Evolutionary conservation across 2,888 invertebrate genomes (phyloP).

Genomic region (Parasteatoda lunata): DNA sequence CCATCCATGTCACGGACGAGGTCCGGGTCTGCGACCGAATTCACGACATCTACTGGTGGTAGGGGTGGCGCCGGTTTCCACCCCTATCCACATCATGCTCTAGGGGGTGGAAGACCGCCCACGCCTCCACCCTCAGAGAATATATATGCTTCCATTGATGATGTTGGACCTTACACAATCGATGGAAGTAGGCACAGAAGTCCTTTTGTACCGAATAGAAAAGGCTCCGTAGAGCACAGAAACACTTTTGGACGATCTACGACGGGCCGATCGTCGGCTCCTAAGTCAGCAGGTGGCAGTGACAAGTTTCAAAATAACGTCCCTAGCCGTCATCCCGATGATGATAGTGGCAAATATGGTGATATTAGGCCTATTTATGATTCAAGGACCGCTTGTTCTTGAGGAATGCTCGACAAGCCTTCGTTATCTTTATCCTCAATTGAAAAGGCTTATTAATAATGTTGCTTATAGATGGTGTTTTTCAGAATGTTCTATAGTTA

Average conservation of each 20-base stretch:
- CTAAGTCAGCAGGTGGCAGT: not conserved
- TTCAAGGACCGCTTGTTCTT: constrained; percentile 67
- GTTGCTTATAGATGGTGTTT: too few relatives aligned
- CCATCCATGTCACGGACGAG: constrained; percentile 59
- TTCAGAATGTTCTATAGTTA: too few relatives aligned
- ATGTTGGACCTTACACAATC: constrained; percentile 68
- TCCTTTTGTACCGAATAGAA: constrained; percentile 35
- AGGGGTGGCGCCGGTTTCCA: constrained; percentile 19
- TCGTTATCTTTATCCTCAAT: too few relatives aligned
- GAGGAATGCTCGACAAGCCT: constrained; percentile 20
- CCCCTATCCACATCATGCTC: constrained; percentile 52
- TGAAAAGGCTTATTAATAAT: too few relatives aligned
- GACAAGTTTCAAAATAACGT: constrained; percentile 63
- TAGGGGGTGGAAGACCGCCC: constrained; percentile 53
- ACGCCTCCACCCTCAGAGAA: constrained; percentile 66
- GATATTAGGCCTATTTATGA: constrained; percentile 69
- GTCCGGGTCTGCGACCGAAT: constrained; percentile 55
- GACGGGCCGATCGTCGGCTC: not conserved
- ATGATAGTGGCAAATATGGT: constrained; percentile 65
- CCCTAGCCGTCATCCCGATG: constrained; percentile 43
- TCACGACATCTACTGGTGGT: constrained; percentile 19
- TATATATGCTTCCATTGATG: constrained; percentile 68
- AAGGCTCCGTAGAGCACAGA: constrained; percentile 50
- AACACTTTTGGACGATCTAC: constrained; percentile 52
- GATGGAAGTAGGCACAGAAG: constrained; percentile 62